Conservation (phyloP, 2,888 invertebrate genomes). For the Caenorhabditis becei region DNA sequence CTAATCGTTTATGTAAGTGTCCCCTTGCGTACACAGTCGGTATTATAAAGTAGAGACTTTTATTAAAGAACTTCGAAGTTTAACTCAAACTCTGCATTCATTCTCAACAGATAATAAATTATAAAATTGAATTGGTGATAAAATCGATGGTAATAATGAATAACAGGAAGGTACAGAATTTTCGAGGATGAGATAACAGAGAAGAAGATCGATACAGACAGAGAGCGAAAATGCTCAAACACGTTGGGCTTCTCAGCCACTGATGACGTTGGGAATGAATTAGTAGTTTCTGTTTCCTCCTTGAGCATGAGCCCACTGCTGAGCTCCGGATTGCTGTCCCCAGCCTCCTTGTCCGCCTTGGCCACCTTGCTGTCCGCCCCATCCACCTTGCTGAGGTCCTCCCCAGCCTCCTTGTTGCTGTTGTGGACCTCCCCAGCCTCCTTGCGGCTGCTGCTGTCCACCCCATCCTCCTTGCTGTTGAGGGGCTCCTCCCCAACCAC, state of each 20-base stretch:
- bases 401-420: constrained; percentile 50
- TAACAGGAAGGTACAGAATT: constrained; percentile 30
- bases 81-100: constrained; percentile 32
- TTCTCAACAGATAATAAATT: constrained; percentile 30
- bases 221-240: constrained; percentile 15
- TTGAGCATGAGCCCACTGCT: constrained; percentile 72
- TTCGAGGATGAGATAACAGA: constrained; percentile 57
- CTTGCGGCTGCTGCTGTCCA: constrained; percentile 50
- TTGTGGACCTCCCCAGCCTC: constrained; percentile 63
- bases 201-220: constrained; percentile 48
- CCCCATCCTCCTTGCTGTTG: constrained; percentile 57
- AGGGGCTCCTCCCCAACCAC: constrained; percentile 60
- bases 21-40: too few species aligned
- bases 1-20: too few species aligned
- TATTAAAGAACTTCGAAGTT: neutral
- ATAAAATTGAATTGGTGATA: constrained; percentile 6
- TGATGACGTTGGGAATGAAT: neutral
- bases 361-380: constrained; percentile 58
- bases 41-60: constrained; percentile 22
- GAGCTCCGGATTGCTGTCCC: constrained; percentile 67
- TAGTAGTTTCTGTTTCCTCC: constrained; percentile 62
- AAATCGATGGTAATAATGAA: neutral
- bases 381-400: constrained; percentile 59
- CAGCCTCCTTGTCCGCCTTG: constrained; percentile 59
- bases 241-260: constrained; percentile 22